Evolutionary conservation across 2,797 vertebrate genomes (phyloP), one percentile per base, ranked within the genome.

Genomic region (Pelodytes ibericus): DNA sequence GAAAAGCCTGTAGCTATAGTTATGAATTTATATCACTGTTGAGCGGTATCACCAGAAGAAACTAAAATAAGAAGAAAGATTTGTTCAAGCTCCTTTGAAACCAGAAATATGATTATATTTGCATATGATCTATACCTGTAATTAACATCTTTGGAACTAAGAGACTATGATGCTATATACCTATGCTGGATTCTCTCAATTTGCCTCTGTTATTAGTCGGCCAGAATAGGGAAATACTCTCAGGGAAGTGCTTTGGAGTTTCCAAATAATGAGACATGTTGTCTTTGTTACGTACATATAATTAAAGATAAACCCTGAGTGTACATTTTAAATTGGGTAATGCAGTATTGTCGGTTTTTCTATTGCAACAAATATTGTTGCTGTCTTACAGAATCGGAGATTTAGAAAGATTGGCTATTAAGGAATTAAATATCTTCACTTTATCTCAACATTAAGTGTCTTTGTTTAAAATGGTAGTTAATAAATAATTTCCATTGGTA

Each of bases 121-220:
- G 64, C 58, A 79, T 79, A 57, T 74, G 77, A 79, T 79, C 71
- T 73, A 79, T 79, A 73, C 71, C 71, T 79, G 64, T 74, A 79
- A 79, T 79, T 79, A 79, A 79, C 71, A 79, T 57, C 77, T 74
- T 58, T 69, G 77, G 57, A 79, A 73, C 57, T 31, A 22, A 31
- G 69, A 62, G 71, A 69, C 77, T 33, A 58, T 44, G 47, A 53
- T 57, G 27, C 77, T 73, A 56, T 72, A 73, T 69, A 68, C 49
- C 57, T 68, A 63, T 73, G 70, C 76, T 68, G 64, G 29, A 73
- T 79, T 72, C 71, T 13, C 31, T 26, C 64, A 69, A 67, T 78
- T 73, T 72, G 63, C 61, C 62, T 39, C 58, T 39, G 71, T 74
- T 79, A 79, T 79, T 79, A 79, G 71, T 57, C 39, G 77, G 71